Percentiles rank a stretch among this genome's conserved stretches.
These are phyloP conservation scores for Nycticryphes semicollaris DNA, from an alignment of 2,113 vertebrate genomes.

Conservation along the genomic window DNA sequence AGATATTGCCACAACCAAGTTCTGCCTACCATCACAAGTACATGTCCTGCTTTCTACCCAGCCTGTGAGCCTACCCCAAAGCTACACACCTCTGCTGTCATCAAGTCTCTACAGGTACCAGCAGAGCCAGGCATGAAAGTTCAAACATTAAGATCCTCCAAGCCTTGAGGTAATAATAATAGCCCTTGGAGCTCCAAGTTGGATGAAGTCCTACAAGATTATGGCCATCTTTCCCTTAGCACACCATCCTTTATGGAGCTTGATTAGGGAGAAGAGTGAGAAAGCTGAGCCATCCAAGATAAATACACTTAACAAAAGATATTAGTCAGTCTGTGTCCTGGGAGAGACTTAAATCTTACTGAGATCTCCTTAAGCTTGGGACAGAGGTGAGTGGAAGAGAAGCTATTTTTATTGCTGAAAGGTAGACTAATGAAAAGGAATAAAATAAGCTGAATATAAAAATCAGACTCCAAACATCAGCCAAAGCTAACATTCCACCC, in stretches of 20 bases:
- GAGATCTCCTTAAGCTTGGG: neutral
- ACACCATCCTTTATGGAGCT: neutral
- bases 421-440: neutral
- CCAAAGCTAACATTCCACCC: conserved; percentile 19
- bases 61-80: neutral
- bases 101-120: neutral
- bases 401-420: neutral
- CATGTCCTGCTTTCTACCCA: neutral
- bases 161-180: neutral
- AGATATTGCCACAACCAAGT: neutral
- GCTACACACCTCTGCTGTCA: neutral
- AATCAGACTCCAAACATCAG: neutral
- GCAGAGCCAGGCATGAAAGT: neutral
- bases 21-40: neutral
- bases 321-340: neutral
- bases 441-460: neutral
- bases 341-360: neutral
- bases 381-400: neutral
- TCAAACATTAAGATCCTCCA: neutral
- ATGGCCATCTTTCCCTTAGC: neutral
- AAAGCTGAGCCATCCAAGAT: conserved; percentile 19
- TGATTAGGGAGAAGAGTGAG: neutral
- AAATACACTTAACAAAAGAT: neutral
- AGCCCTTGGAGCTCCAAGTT: neutral
- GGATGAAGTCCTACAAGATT: neutral